Evolutionary conservation across 2,888 invertebrate genomes (phyloP).

Genomic region (Chaitophorus viminalis): DNA sequence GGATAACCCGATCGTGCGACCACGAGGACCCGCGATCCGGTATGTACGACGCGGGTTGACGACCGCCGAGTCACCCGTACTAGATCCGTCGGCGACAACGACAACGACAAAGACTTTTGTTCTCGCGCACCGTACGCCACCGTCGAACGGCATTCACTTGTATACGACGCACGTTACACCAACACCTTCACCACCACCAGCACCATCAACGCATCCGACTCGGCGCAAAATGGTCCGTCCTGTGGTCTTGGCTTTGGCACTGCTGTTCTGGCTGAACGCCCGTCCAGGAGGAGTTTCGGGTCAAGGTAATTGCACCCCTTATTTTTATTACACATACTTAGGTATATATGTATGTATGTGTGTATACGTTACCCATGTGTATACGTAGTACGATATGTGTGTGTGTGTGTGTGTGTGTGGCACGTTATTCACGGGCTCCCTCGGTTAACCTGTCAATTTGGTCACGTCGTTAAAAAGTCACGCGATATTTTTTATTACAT

Average conservation of each 20-base stretch:
- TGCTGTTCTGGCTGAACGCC: conserved; percentile 40
- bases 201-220: neutral
- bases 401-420: neutral
- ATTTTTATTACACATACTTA: neutral
- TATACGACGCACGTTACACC: neutral
- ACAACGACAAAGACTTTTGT: neutral
- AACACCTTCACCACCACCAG: no score
- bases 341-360: neutral
- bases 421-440: conserved; percentile 30
- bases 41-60: conserved; percentile 59
- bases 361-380: neutral
- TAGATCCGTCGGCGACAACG: no score
- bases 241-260: conserved; percentile 28
- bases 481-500: conserved; percentile 49
- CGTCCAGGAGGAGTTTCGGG: conserved; percentile 54
- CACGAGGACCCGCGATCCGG: neutral
- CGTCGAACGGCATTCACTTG: neutral
- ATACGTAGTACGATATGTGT: neutral
- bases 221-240: conserved; percentile 10
- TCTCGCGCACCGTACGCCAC: neutral
- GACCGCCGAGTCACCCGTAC: neutral
- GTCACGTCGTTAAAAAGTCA: conserved; percentile 61
- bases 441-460: conserved; percentile 61
- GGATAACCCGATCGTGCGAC: neutral
- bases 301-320: conserved; percentile 50